Base-by-base conservation (phyloP, 2,113 vertebrate species). In the Forbesichthys papilliferus region DNA sequence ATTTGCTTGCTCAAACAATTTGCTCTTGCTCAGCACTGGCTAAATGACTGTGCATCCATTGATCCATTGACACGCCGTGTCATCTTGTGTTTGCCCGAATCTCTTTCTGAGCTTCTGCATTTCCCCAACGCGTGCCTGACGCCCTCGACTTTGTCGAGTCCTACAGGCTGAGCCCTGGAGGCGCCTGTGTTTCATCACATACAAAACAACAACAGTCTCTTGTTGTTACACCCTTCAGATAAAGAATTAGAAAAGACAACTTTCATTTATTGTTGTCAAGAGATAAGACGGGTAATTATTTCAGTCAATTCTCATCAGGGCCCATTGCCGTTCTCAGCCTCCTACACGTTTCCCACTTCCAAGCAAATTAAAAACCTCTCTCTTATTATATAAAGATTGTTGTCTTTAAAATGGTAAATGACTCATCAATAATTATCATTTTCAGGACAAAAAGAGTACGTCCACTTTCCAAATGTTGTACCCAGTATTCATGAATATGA, bases 1-100 rank as follows among this genome's bases (percentile, higher is more conserved):
- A 91, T 92, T 91, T 84, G 83, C 84, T 86, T 85, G 88, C 88
- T 88, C 82, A 88, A 91, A 87, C 79, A 83, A 86, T 90, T 87
- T 91, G 86, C 84, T 85, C 78, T 82, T 86, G 85, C 84, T 83
- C 84, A 87, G 86, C 81, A 78, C 85, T 65, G 79, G 82, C 87
- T 89, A 90, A 91, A 90, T 84, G 88, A 90, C 86, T 90, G 80
- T 73, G 74, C 71, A 61, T 53, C 68, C 86, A 90, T 87, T 86
- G 90, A 91, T 90, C 84, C 84, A 86, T 34, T 81, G 87, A 91
- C 84, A 88, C 62, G 70, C 58, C 75, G 71, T 66, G 85, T 82
- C 87, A 78, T 87, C 75, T 82, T 66, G 53, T 73, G 82, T 89
- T 84, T 74, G 79, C 77, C 79, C 71, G 33, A 68, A 68, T 72